Evolutionary conservation across 2,888 invertebrate species (phyloP).

Genomic region (Himalopsyche kuldschensis): DNA sequence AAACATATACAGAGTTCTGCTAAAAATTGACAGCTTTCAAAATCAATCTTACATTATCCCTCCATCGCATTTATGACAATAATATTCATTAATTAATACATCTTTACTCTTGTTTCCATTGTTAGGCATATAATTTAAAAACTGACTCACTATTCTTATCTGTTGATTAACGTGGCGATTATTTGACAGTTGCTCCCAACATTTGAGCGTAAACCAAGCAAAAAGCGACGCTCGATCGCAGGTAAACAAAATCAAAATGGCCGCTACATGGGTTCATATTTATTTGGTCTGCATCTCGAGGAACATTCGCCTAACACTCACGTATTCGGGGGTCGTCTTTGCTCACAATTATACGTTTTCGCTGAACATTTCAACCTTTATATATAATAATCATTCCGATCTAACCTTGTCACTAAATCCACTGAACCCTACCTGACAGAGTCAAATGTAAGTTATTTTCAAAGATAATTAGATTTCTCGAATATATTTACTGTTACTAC

Average conservation of each 20-base stretch:
- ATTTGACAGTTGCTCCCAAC: conserved; percentile 38
- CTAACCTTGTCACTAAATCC: too few species aligned
- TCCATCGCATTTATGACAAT: neutral
- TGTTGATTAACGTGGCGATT: conserved; percentile 30
- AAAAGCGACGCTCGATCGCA: conserved; percentile 39
- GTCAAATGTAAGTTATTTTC: too few species aligned
- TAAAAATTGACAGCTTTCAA: neutral
- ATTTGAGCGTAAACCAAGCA: conserved; percentile 35
- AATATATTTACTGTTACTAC: too few species aligned
- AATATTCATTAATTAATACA: neutral
- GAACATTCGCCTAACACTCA: neutral
- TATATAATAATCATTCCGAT: neutral
- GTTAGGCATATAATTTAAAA: neutral
- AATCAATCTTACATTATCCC: neutral
- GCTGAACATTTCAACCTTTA: neutral
- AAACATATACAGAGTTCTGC: neutral
- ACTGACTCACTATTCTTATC: neutral
- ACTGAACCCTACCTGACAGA: too few species aligned
- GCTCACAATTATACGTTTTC: neutral
- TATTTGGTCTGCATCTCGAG: conserved; percentile 7
- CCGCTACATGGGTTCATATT: conserved; percentile 14
- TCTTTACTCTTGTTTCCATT: neutral
- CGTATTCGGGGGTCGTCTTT: neutral
- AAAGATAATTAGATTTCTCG: too few species aligned
- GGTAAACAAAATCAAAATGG: conserved; percentile 33